These are phyloP conservation scores for Vultur gryphus DNA, from an alignment of 2,797 vertebrate species.

Conservation along the genomic window DNA sequence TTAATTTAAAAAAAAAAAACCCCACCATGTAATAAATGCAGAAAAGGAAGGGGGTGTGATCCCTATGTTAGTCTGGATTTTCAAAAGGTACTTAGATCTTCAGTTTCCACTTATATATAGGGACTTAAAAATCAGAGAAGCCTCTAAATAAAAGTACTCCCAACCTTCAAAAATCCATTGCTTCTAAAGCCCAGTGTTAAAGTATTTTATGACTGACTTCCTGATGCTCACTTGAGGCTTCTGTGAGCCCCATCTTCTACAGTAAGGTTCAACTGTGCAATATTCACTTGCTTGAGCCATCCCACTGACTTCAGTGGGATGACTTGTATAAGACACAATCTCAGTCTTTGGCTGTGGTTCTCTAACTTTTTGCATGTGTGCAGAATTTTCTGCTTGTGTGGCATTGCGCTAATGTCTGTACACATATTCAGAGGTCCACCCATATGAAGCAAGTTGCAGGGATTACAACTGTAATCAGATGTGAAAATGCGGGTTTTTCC, in stretches of 20 bases:
- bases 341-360: slow-evolving; percentile 33
- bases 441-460: slow-evolving; percentile 61
- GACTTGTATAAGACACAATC: slow-evolving; percentile 48
- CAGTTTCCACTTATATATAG: background rate
- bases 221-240: slow-evolving; percentile 27
- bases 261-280: slow-evolving; percentile 9
- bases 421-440: slow-evolving; percentile 51
- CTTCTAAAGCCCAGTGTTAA: slow-evolving; percentile 33
- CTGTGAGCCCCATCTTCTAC: background rate
- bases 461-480: slow-evolving; percentile 67
- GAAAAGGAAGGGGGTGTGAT: background rate
- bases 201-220: slow-evolving; percentile 50
- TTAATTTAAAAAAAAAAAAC: background rate
- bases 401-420: slow-evolving; percentile 44
- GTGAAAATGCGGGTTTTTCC: slow-evolving; percentile 63
- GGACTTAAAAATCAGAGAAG: background rate
- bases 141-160: background rate
- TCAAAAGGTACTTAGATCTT: background rate
- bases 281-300: slow-evolving; percentile 46
- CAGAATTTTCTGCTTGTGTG: slow-evolving; percentile 67
- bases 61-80: background rate
- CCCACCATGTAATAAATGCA: background rate
- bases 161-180: background rate
- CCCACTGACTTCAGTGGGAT: slow-evolving; percentile 56
- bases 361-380: slow-evolving; percentile 55